These are phyloP conservation scores for Sphenopsis melanotis DNA, from an alignment of 2,797 vertebrate genomes.

Conservation along the genomic window DNA sequence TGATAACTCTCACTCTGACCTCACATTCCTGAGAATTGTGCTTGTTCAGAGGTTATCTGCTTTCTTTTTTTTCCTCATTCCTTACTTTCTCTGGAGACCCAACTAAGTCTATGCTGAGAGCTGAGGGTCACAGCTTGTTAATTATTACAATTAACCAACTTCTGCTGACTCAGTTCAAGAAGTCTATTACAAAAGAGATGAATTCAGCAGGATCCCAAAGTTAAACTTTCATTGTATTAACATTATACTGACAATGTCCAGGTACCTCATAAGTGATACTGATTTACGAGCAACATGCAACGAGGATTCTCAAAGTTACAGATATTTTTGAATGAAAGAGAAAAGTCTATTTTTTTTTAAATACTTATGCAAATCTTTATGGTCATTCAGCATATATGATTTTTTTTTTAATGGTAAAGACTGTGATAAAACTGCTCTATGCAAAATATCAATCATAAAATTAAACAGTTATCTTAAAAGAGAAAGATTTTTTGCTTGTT, in stretches of 20 bases:
- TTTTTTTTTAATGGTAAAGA: neutral
- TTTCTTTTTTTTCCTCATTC: neutral
- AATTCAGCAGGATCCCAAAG: constrained; percentile 12
- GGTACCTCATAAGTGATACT: neutral
- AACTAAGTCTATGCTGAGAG: neutral
- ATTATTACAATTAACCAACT: neutral
- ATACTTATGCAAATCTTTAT: neutral
- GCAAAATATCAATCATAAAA: neutral
- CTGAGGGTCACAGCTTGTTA: neutral
- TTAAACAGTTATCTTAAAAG: neutral
- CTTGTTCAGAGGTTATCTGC: neutral
- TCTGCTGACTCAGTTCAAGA: neutral
- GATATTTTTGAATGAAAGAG: neutral
- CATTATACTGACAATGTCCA: neutral
- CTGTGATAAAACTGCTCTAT: neutral
- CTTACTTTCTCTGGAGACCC: neutral
- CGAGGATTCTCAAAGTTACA: neutral
- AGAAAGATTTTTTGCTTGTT: neutral
- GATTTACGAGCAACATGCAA: neutral
- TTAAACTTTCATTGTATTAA: neutral
- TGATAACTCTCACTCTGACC: neutral
- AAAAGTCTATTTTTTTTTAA: neutral
- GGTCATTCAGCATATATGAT: neutral
- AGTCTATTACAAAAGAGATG: neutral
- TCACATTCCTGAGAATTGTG: neutral